Evolutionary conservation across 2,888 invertebrate species (phyloP).

Genomic region (Rotaria sp.): DNA sequence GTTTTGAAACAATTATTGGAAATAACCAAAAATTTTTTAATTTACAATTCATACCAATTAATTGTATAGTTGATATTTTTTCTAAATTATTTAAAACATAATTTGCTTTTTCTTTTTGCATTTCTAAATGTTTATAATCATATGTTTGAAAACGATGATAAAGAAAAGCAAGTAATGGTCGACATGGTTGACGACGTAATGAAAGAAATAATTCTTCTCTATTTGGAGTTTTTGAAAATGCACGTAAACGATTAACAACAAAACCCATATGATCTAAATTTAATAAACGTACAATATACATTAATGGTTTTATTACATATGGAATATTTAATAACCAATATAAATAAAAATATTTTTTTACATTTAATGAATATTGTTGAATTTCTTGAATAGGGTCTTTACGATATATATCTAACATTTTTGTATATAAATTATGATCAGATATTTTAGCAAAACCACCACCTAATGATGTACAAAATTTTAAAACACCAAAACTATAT

Average conservation of each 20-base stretch:
- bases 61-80: conserved; percentile 19
- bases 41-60: conserved; percentile 48
- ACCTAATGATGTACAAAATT: conserved; percentile 53
- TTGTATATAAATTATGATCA: conserved; percentile 44
- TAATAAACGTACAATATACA: conserved; percentile 44
- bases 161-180: conserved; percentile 50
- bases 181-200: conserved; percentile 50
- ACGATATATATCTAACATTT: conserved; percentile 46
- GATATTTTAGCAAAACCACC: conserved; percentile 52
- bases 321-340: conserved; percentile 48
- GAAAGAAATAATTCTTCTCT: conserved; percentile 45
- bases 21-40: conserved; percentile 54
- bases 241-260: conserved; percentile 49
- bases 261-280: conserved; percentile 48
- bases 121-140: conserved; percentile 44
- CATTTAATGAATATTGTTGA: conserved; percentile 49
- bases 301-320: conserved; percentile 44
- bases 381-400: conserved; percentile 47
- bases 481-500: conserved; percentile 55
- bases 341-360: conserved; percentile 49
- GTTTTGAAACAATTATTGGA: conserved; percentile 53
- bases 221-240: conserved; percentile 46
- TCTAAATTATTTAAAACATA: conserved; percentile 45
- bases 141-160: conserved; percentile 45
- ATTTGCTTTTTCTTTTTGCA: conserved; percentile 48